These are phyloP conservation scores for Augochlora pura DNA, from an alignment of 1,140 invertebrate genomes.

Conservation along the genomic window DNA sequence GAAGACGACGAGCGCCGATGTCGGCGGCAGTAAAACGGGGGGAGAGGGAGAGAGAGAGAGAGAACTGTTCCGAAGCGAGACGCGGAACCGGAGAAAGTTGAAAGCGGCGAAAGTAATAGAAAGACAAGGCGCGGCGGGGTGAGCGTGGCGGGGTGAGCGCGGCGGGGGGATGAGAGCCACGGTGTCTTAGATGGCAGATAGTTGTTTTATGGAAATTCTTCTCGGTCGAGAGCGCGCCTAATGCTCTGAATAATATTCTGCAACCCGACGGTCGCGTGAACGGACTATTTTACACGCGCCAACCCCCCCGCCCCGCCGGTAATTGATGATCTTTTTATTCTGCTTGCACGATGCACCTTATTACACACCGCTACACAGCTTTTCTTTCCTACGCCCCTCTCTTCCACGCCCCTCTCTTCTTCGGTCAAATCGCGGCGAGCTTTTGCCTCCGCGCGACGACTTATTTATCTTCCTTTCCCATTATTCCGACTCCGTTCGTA, in stretches of 20 bases:
- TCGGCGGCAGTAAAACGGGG: not conserved
- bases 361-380: constrained; percentile 43
- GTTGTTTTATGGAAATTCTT: constrained; percentile 76
- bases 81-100: constrained; percentile 29
- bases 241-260: constrained; percentile 76
- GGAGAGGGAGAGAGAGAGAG: too few relatives aligned
- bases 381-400: not conserved
- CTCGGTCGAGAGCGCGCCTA: constrained; percentile 70
- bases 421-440: constrained; percentile 59
- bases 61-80: constrained; percentile 14
- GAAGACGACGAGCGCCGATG: too few relatives aligned
- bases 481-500: constrained; percentile 49
- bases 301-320: constrained; percentile 39
- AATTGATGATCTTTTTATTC: constrained; percentile 77
- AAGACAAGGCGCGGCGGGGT: not conserved
- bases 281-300: constrained; percentile 39
- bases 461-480: constrained; percentile 59
- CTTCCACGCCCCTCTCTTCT: not conserved
- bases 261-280: constrained; percentile 51
- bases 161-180: not conserved
- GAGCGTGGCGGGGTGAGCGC: too few relatives aligned
- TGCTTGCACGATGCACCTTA: constrained; percentile 66
- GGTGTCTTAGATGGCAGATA: constrained; percentile 71
- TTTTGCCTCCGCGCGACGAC: constrained; percentile 53
- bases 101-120: constrained; percentile 14